Evolutionary conservation across 37 sponge, comb jelly and placozoan genomes (phyloP).

Genomic region (Spongilla lacustris): DNA sequence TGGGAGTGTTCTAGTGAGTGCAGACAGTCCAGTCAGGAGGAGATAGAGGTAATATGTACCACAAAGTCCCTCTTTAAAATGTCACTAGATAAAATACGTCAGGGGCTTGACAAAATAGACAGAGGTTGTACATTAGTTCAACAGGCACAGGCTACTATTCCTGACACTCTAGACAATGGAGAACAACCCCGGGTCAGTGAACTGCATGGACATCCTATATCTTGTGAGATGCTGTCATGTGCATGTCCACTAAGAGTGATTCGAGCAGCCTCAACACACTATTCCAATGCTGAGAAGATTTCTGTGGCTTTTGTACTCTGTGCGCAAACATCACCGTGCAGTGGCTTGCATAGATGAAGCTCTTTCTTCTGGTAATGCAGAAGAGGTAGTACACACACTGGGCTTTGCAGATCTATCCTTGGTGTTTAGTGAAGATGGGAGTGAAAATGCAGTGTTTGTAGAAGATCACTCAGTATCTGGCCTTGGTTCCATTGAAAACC

Average conservation of each 20-base stretch:
- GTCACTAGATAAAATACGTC: background rate
- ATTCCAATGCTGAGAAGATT: background rate
- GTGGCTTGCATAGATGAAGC: conserved; percentile 6
- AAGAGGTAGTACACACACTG: background rate
- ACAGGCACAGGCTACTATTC: background rate
- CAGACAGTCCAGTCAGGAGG: background rate
- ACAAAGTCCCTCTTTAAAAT: background rate
- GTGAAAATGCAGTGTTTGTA: background rate
- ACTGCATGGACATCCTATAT: conserved; percentile 20
- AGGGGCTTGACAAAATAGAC: background rate
- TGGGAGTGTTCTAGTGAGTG: conserved; percentile 30
- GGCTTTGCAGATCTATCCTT: conserved; percentile 10
- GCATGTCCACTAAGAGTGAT: conserved; percentile 5
- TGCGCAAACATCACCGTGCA: background rate
- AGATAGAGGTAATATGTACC: background rate
- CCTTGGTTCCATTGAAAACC: background rate
- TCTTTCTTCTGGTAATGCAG: background rate
- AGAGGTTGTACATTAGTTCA: conserved; percentile 1
- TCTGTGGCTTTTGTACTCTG: conserved; percentile 7
- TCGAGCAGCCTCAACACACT: conserved; percentile 24
- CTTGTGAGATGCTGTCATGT: background rate
- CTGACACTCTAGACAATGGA: background rate
- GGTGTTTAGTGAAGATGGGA: conserved; percentile 3
- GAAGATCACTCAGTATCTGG: background rate
- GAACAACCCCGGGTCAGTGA: background rate